Base-by-base conservation (phyloP, 2,888 invertebrate genomes). In the Xestia rhomboidea region DNA sequence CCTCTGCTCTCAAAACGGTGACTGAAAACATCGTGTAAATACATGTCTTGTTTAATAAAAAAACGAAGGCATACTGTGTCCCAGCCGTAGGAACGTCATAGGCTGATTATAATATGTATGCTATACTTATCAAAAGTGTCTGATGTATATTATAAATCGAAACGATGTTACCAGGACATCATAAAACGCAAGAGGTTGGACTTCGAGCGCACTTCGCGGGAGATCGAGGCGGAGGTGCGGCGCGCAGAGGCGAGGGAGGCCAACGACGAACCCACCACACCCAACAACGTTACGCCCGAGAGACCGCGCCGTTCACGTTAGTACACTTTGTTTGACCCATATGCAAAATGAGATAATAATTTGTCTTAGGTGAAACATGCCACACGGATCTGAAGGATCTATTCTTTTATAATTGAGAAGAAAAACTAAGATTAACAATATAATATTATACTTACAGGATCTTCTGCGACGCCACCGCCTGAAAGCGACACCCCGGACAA, bases 201-300 rank as follows among this genome's bases (percentile, higher is more conserved):
- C 70, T 98, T 98, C 94, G 97, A 97, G 91, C 97, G 97, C 88
- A 98, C 97, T n/a, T 97, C 98, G 90, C 97, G 97, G 71, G 98
- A 98, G 90, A 98, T 98, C 84, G 98, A 98, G 91, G 97, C 98
- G 93, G 91, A 96, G 84, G 95, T 98, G 82, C 97, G 97, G 6
- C 97, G 97, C 85, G 97, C 97, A 18, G 98, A 98, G 88, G 96
- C 96, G 88, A 95, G 96, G 68, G 96, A 96, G 62, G 96, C 95
- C 3, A 93, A 91, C 27, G 93, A 90, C 2, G 86, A 90, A 3
- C 73, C 88, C 54, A 91, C 93, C 71, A 93, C 93, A 18, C 87
- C 86, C 51, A 82, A 83, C 66, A 76, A 87, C 77, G 72, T 81
- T 79, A 90, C 90, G 41, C 91, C 91, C 0, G 89, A 90, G 18